A percentile compares a stretch with the other conserved stretches of the same genome.
Conservation (phyloP, 2,113 vertebrate species). For the Tichodroma muraria region DNA sequence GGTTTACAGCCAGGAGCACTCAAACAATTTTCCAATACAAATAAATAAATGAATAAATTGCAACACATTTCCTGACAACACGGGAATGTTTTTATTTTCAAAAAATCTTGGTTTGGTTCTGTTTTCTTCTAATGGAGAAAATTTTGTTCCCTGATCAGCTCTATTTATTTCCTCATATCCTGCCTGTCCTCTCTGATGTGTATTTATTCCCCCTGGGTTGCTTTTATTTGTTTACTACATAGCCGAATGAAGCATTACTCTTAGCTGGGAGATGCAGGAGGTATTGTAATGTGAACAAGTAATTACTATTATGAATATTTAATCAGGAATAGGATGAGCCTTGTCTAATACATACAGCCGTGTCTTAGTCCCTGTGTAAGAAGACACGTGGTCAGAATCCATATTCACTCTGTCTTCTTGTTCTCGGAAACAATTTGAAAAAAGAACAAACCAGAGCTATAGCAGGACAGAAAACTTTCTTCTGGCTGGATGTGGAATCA, state of each 20-base stretch:
- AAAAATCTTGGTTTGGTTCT: not conserved
- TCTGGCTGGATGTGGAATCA: not conserved
- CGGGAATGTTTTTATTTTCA: not conserved
- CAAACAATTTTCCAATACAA: not conserved
- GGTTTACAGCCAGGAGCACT: not conserved
- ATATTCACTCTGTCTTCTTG: not conserved
- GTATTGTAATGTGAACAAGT: not conserved
- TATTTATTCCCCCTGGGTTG: not conserved
- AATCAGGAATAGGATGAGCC: not conserved
- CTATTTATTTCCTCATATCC: not conserved
- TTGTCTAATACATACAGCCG: not conserved
- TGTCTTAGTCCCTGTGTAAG: not conserved
- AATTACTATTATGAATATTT: slow-evolving; percentile 27
- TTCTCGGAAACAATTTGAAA: not conserved
- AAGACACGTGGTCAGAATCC: not conserved
- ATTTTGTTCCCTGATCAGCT: not conserved
- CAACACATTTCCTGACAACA: not conserved
- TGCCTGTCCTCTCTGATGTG: not conserved
- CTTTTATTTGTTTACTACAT: not conserved
- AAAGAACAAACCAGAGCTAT: not conserved
- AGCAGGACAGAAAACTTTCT: not conserved
- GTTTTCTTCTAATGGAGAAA: not conserved
- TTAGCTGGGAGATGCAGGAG: not conserved
- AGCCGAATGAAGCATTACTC: not conserved
- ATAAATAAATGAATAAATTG: not conserved